Conservation (phyloP, 2,888 invertebrate genomes). For the Dioctria linearis region DNA sequence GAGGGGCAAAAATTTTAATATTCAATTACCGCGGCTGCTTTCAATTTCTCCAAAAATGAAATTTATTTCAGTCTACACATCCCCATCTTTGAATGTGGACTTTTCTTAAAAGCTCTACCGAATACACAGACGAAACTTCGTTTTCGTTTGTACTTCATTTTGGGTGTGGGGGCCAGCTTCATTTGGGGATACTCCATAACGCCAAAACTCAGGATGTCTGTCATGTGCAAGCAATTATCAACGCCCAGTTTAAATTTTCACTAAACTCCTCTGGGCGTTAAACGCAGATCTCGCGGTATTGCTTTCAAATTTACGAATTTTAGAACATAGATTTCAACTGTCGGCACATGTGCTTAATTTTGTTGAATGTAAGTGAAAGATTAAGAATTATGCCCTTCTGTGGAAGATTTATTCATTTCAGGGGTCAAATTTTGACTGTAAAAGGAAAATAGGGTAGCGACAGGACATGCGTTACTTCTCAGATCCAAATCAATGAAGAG, state of each 20-base stretch:
- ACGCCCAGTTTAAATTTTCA: slow-evolving; percentile 34
- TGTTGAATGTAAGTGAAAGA: slow-evolving; percentile 32
- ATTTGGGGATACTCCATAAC: too few relatives aligned
- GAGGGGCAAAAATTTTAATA: slow-evolving; percentile 52
- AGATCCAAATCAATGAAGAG: not conserved
- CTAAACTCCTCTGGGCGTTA: slow-evolving; percentile 9
- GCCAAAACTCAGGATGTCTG: slow-evolving; percentile 32
- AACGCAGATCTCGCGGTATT: slow-evolving; percentile 28
- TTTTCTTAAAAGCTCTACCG: slow-evolving; percentile 37
- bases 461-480: not conserved
- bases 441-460: not conserved
- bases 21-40: slow-evolving; percentile 51
- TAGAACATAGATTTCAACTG: slow-evolving; percentile 7
- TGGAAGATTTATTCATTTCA: slow-evolving; percentile 31
- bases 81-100: slow-evolving; percentile 34
- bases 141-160: slow-evolving; percentile 1
- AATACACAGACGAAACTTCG: slow-evolving; percentile 28
- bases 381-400: slow-evolving; percentile 34
- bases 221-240: slow-evolving; percentile 47
- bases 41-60: slow-evolving; percentile 49
- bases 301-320: not conserved
- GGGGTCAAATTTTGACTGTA: slow-evolving; percentile 13
- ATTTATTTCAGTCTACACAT: slow-evolving; percentile 43
- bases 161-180: not conserved
- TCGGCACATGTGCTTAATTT: slow-evolving; percentile 23